Evolutionary conservation across 2,888 invertebrate species (phyloP), one percentile per base, ranked within the genome.

Genomic region (Eupithecia insigniata): DNA sequence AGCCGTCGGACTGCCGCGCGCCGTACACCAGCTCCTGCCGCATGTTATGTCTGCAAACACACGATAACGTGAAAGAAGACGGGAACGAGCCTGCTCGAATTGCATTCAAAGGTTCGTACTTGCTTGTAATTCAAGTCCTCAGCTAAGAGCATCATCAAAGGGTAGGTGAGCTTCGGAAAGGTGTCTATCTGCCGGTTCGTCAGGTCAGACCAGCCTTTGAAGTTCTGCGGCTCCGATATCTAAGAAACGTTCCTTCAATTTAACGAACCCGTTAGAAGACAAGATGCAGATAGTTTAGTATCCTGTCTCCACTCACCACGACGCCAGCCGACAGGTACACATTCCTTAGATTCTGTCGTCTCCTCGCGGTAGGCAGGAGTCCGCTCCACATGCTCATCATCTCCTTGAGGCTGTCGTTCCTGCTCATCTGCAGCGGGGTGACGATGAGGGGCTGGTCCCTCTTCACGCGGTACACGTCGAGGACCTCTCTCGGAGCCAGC

Each of bases 1-100:
- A 90, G 14, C 95, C 95, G 85, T 96, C 95, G 62, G 82, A 87
- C 71, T 87, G 87, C 71, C 87, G 89, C 91, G 93, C 95, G 16
- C 96, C 96, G 84, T 95, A 96, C 55, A 87, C 32, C 68, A 89
- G 89, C 77, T 89, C 82, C 77, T 92, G 92, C 65, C 80, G 82
- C 81, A 92, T 46, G 78, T 90, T 84, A 78, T 85, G 85, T 58
- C 92, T 92, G 76, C 43, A 34, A 32, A 28, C 18, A 43, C 30
- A 46, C 32, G n/a, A 7, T 34, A 34, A n/a, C 10, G 28, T 30
- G 16, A 60, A 28, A 30, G 16, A 6, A 14, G 22, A 10, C 0
- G 10, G 26, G 10, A 26, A 4, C 26, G 14, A 58, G 26, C 55
- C 12, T 14, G 26, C 55, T 6, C 26, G 26, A 7, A 4, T 58